Evolutionary conservation across 2,113 vertebrate genomes (phyloP), one percentile per base, ranked within the genome.

Genomic region (Sander vitreus): DNA sequence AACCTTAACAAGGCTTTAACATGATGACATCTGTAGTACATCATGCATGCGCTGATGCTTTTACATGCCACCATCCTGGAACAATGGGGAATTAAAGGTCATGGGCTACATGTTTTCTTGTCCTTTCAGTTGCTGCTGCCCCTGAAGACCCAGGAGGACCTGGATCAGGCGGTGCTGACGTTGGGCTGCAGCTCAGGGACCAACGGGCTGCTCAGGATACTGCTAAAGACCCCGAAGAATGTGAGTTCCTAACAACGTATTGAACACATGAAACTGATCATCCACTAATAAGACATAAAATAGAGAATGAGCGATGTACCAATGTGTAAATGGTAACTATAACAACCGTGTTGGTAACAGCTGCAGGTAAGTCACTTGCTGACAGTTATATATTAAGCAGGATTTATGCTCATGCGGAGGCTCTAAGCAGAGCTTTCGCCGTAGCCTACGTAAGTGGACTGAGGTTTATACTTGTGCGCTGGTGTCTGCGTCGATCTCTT

Each of bases 81-180:
- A 86, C 67, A 79, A 85, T 85, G 58, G 53, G 55, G 6, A 66
- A 55, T 33, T n/a, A 89, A 83, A 73, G 59, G 75, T 90, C 50
- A 76, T 63, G 73, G 6, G 16, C 27, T 63, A 65, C 71, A 19
- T 83, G 55, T 69, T 92, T 90, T 94, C 80, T 79, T 91, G 86
- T 94, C 82, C 88, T 80, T 90, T 81, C 85, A 98, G 97, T 85
- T 96, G 81, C 91, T 96, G 88, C 89, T 96, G 83, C 96, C 96
- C 0, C 91, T 98, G 88, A 97, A 97, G 95, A 96, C 95, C 76
- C 97, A 98, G 94, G 97, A 97, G 88, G 97, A 98, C 88, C 92
- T 98, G 94, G 97, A 98, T 88, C 94, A 95, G 88, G 97, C 96
- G 0, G 84, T 97, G 89, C 91, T 96, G 89, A 93, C 92, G 51